A percentile compares a stretch with the other conserved stretches of the same genome.
phyloP scores from a whole-genome alignment of 2,113 vertebrate species.

The human (Homo sapiens) region GRCh38 chr3:52875501-52876000 shows the following conservation, averaged over 20 bases:
- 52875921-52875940: neutral
- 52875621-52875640: neutral
- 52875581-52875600: neutral
- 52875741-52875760: neutral
- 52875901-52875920: neutral
- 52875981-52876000: neutral
- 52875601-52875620: neutral
- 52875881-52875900: neutral
- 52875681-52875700: neutral
- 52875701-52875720: neutral
- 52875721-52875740: neutral
- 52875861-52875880: neutral
- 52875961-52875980: neutral
- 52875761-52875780: constrained; percentile 2
- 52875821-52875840: neutral
- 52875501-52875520: neutral
- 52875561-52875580: neutral
- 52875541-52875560: neutral
- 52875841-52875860: neutral
- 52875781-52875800: neutral
- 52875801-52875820: neutral
- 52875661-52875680: neutral
- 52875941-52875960: neutral
- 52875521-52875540: neutral
- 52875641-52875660: neutral